Evolutionary conservation across 2,113 vertebrate genomes (phyloP), one percentile per base, ranked within the genome.

Genomic region (Diphyllodes magnificus): DNA sequence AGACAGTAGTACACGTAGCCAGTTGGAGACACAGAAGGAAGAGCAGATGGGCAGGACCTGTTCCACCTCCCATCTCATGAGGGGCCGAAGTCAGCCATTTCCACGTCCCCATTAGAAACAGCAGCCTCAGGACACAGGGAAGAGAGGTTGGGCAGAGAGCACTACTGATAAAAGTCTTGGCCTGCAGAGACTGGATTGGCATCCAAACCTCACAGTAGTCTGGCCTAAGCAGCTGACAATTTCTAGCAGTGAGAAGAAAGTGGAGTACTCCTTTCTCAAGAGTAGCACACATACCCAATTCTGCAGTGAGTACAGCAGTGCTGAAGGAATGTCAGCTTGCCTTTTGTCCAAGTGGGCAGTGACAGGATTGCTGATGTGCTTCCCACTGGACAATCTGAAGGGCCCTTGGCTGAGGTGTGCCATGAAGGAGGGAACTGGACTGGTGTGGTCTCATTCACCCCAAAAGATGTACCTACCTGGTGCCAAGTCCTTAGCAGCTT

Each of bases 371-470:
- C 14, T 25, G 7, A 78, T 35, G 28, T 69, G 33, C 66, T 71
- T 50, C 57, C 63, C 2, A 2, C 15, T n/a, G 8, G 42, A 40
- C 19, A 82, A 10, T 18, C 37, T 51, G 59, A 42, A 75, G 13
- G 49, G n/a, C 37, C 23, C 28, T 63, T 2, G 2, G n/a, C 65
- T 53, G 59, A 82, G 25, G 2, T 3, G 7, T 13, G 25, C 37
- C 23, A 15, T 4, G 21, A 50, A 69, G 50, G 24, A 86, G 28
- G 28, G 28, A 75, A 64, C 44, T 3, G 8, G 9, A 28, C 15
- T 71, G 39, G 24, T 33, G 28, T 35, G 2, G 40, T 72, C 64
- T 78, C 0, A 0, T 44, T 75, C n/a, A 45, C 56, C 40, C 56
- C 65, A 59, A 4, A 72, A 86, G n/a, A 54, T 9, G 33, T 19